Percentiles rank a stretch among this genome's conserved stretches.
Conservation (phyloP, 2,888 invertebrate genomes). For the Cabera pusaria region DNA sequence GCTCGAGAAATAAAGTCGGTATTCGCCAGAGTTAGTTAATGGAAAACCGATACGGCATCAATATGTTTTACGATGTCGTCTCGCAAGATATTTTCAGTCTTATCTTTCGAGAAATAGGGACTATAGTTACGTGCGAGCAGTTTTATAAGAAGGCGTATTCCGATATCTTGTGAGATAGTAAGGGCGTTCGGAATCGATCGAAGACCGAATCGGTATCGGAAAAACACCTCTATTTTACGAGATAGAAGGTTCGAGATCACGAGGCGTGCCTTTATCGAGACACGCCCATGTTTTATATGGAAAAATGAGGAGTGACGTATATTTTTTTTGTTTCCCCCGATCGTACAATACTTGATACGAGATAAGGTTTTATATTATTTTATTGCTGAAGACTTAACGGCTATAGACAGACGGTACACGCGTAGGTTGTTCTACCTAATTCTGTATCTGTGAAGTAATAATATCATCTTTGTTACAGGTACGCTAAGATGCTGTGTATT, state of each 20-base stretch:
- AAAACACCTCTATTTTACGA: conserved; percentile 73
- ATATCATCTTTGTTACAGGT: conserved; percentile 53
- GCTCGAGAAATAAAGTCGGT: conserved; percentile 40
- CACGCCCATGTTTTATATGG: conserved; percentile 79
- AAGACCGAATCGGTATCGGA: conserved; percentile 73
- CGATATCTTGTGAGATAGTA: conserved; percentile 82
- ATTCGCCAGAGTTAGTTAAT: conserved; percentile 55
- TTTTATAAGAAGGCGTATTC: conserved; percentile 78
- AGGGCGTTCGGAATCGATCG: conserved; percentile 80
- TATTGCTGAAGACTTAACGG: conserved; percentile 39
- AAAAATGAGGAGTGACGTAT: conserved; percentile 63
- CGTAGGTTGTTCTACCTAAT: no score
- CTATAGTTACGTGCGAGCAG: conserved; percentile 39
- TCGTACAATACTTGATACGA: conserved; percentile 54
- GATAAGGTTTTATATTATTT: conserved; percentile 54
- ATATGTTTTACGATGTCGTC: conserved; percentile 70
- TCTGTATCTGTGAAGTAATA: conserved; percentile 27
- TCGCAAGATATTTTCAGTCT: conserved; percentile 47
- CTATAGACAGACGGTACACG: no score
- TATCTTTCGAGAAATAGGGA: conserved; percentile 48
- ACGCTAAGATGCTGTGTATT: conserved; percentile 69
- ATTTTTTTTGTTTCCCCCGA: conserved; percentile 65
- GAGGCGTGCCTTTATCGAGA: conserved; percentile 67
- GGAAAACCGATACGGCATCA: conserved; percentile 83
- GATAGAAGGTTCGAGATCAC: conserved; percentile 60